phyloP scores from a whole-genome alignment of 2,888 invertebrate species.

The Eristalis arbustorum region DNA sequence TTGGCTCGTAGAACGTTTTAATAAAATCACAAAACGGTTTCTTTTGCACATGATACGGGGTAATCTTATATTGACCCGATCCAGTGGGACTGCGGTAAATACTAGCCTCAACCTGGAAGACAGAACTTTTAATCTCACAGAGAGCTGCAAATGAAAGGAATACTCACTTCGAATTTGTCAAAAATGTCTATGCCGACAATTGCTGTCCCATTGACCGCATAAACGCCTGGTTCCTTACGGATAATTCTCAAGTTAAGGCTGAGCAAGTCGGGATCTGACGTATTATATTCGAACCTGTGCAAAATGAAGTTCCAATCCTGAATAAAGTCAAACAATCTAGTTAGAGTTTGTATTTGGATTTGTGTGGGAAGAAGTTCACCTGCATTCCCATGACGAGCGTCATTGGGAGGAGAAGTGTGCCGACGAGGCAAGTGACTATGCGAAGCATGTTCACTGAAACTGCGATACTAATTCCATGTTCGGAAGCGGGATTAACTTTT shows the following conservation, averaged over 20 bases:
- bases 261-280: background rate
- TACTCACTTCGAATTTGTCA: conserved; percentile 1
- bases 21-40: conserved; percentile 27
- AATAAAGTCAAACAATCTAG: background rate
- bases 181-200: background rate
- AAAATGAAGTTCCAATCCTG: background rate
- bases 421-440: background rate
- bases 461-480: background rate
- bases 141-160: background rate
- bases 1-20: conserved; percentile 11
- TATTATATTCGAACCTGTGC: conserved; percentile 17
- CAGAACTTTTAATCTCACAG: background rate
- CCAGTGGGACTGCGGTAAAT: conserved; percentile 27
- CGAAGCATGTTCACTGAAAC: background rate
- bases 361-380: background rate
- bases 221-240: conserved; percentile 13
- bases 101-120: background rate
- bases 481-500: background rate
- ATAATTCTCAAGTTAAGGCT: background rate
- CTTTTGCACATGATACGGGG: conserved; percentile 14
- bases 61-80: conserved; percentile 14
- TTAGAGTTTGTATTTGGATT: background rate
- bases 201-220: conserved; percentile 13
- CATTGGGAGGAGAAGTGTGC: background rate
- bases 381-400: background rate